phyloP scores from a whole-genome alignment of 2,113 vertebrate genomes.

The Bothrops jararaca region DNA sequence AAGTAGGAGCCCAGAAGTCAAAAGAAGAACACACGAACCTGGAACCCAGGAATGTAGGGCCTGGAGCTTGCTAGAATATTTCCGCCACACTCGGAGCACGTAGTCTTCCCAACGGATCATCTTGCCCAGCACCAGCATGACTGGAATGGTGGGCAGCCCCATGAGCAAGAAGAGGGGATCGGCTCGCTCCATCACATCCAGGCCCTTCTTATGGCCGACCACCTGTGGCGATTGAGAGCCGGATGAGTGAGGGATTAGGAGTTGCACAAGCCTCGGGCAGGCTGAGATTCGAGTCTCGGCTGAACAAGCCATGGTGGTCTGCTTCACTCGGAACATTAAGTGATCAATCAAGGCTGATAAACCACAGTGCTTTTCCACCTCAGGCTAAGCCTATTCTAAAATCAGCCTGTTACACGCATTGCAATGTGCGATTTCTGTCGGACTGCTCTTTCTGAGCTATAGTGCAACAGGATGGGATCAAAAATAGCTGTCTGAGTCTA shows the following conservation, averaged over 20 bases:
- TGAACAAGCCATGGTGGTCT: too few species aligned
- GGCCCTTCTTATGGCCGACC: conserved; percentile 76
- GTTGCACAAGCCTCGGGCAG: not conserved
- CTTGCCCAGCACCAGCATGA: conserved; percentile 74
- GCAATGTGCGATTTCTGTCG: too few species aligned
- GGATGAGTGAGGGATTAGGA: not conserved
- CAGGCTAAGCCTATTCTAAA: too few species aligned
- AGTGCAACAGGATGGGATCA: not conserved
- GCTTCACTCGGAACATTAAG: too few species aligned
- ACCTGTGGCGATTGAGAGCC: conserved; percentile 53
- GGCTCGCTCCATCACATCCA: conserved; percentile 73
- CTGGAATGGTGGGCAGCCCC: conserved; percentile 75
- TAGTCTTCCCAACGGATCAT: conserved; percentile 80
- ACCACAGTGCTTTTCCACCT: too few species aligned
- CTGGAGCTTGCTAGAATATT: conserved; percentile 57
- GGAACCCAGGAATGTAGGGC: conserved; percentile 46
- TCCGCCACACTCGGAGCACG: conserved; percentile 71
- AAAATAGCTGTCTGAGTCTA: not conserved
- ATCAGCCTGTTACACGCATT: too few species aligned
- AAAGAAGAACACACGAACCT: conserved; percentile 24
- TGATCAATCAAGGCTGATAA: too few species aligned
- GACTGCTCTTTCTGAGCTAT: too few species aligned
- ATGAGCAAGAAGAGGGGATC: conserved; percentile 76
- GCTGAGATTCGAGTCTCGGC: too few species aligned
- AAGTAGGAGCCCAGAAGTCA: not conserved